phyloP scores from a whole-genome alignment of 2,113 vertebrate species.

The Colius striatus region DNA sequence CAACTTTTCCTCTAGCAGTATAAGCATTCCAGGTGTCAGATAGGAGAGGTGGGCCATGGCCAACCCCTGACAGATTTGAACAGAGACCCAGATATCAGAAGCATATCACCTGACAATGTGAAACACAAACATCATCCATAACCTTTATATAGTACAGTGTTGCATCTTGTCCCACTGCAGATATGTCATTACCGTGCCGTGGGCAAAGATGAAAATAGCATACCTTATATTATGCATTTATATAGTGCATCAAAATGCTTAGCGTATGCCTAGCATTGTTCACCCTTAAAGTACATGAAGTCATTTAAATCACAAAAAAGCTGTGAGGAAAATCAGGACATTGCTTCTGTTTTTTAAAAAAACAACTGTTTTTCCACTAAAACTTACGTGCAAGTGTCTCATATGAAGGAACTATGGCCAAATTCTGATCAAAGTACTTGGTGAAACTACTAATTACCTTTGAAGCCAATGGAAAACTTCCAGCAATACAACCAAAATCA shows the following conservation, averaged over 20 bases:
- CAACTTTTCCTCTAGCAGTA: neutral
- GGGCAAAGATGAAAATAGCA: conserved; percentile 21
- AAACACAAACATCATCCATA: conserved; percentile 41
- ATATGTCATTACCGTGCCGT: neutral
- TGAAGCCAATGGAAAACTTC: neutral
- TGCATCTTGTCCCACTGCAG: conserved; percentile 2
- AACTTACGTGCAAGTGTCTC: neutral
- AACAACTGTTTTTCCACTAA: neutral
- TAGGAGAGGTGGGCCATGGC: neutral
- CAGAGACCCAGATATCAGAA: neutral
- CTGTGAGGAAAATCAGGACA: neutral
- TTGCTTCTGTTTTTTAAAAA: neutral
- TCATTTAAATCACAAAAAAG: neutral
- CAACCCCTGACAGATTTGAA: conserved; percentile 16
- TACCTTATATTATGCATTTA: conserved; percentile 7
- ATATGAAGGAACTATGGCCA: neutral
- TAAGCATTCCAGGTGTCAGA: neutral
- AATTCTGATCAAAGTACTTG: conserved; percentile 17
- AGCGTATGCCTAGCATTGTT: neutral
- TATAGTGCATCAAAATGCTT: conserved; percentile 4
- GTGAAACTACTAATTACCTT: neutral
- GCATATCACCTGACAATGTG: neutral
- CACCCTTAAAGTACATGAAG: neutral
- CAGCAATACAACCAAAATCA: conserved; percentile 19
- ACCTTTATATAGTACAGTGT: conserved; percentile 10